Percentiles rank a stretch among this genome's conserved stretches.
These are phyloP conservation scores for Scaptomyza hsui DNA, from an alignment of 1,140 invertebrate genomes.

Conservation along the genomic window DNA sequence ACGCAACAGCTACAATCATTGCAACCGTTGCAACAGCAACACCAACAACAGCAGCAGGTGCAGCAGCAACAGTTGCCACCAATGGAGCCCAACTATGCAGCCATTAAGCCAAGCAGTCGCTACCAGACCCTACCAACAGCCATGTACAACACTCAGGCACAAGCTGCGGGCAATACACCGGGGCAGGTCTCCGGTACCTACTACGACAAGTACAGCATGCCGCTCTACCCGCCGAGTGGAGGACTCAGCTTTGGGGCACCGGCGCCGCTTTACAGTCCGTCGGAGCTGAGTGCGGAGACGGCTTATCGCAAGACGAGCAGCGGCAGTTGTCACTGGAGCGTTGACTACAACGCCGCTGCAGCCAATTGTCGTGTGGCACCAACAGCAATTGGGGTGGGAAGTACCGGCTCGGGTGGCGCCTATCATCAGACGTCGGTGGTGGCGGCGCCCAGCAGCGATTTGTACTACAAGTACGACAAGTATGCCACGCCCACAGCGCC, in stretches of 20 bases:
- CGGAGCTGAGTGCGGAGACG: conserved; percentile 44
- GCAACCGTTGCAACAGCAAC: conserved; percentile 12
- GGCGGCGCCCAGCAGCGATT: conserved; percentile 33
- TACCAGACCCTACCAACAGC: conserved; percentile 46
- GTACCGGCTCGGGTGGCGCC: conserved; percentile 3
- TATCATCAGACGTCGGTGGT: conserved; percentile 42
- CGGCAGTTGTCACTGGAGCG: conserved; percentile 58
- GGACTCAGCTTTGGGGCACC: conserved; percentile 33
- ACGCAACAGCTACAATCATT: neutral
- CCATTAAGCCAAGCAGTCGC: conserved; percentile 70
- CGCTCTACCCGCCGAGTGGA: conserved; percentile 53
- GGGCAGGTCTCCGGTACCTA: conserved; percentile 31
- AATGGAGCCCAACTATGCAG: conserved; percentile 66
- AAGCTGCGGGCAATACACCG: neutral
- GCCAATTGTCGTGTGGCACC: conserved; percentile 51
- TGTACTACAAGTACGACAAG: conserved; percentile 75
- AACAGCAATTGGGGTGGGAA: conserved; percentile 8
- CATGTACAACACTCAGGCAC: conserved; percentile 30
- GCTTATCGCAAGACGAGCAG: conserved; percentile 50
- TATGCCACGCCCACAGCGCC: conserved; percentile 33
- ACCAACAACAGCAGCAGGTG: conserved; percentile 16
- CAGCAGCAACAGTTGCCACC: conserved; percentile 54
- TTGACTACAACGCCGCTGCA: conserved; percentile 54
- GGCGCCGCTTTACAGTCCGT: conserved; percentile 52
- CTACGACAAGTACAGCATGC: conserved; percentile 70